A percentile compares a stretch with the other conserved stretches of the same genome.
Evolutionary conservation across 2,888 invertebrate species (phyloP).

Genomic region (Athetis lepigone): DNA sequence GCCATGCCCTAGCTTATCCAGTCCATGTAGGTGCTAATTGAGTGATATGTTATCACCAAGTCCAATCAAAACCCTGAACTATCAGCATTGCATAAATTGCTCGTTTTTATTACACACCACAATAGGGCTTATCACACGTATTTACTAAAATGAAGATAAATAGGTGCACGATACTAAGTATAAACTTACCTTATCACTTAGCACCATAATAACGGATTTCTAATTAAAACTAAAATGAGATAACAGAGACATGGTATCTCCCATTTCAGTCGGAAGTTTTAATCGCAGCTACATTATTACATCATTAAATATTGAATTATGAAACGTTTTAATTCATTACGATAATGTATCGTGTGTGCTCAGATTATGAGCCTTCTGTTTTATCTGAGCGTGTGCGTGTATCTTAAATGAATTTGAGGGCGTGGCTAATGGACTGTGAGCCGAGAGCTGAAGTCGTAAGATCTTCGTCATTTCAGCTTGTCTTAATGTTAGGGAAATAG

Average conservation of each 20-base stretch:
- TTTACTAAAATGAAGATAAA: constrained; percentile 6
- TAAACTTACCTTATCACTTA: constrained; percentile 11
- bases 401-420: neutral
- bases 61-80: no score
- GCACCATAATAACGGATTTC: constrained; percentile 27
- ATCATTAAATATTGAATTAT: constrained; percentile 29
- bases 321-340: constrained; percentile 8
- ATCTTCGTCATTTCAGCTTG: no score
- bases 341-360: constrained; percentile 3
- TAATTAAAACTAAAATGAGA: constrained; percentile 28
- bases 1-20: no score
- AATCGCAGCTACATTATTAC: constrained; percentile 28
- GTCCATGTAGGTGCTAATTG: neutral
- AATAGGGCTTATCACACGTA: neutral
- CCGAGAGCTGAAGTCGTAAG: no score
- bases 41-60: neutral
- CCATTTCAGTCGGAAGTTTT: constrained; percentile 30
- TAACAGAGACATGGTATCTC: constrained; percentile 38
- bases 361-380: no score
- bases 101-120: neutral
- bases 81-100: neutral
- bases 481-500: no score
- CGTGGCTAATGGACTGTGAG: neutral
- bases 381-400: neutral
- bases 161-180: neutral